A percentile compares a stretch with the other conserved stretches of the same genome.
These are phyloP conservation scores for human (Homo sapiens) DNA, from an alignment of 2,113 vertebrate species.

Conservation along the genomic window DNA sequence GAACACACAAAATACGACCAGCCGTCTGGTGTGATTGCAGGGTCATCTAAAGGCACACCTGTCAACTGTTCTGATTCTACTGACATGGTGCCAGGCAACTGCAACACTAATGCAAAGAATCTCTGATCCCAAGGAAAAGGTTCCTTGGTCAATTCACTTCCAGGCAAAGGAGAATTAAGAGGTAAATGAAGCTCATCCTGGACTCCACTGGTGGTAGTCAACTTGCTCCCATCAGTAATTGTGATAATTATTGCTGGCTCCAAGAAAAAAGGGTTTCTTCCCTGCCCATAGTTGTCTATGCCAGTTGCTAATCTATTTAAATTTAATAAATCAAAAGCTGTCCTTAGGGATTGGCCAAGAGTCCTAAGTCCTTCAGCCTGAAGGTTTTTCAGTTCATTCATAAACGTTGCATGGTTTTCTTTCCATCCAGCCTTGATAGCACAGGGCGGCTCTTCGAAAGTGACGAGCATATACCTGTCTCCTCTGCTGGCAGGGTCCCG, in stretches of 20 bases:
- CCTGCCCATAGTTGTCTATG: slow-evolving; percentile 99
- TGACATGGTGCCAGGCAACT: slow-evolving; percentile 89
- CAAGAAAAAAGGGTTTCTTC: slow-evolving; percentile 95
- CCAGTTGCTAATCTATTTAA: slow-evolving; percentile 99
- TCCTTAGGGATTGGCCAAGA: slow-evolving; percentile 96
- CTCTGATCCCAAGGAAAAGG: slow-evolving; percentile 97
- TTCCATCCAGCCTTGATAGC: slow-evolving; percentile 97
- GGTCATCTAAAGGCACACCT: slow-evolving; percentile 92
- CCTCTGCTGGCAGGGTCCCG: slow-evolving; percentile 93
- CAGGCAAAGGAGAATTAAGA: slow-evolving; percentile 94
- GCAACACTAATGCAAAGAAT: slow-evolving; percentile 92
- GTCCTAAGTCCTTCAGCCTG: slow-evolving; percentile 95
- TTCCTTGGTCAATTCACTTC: slow-evolving; percentile 96
- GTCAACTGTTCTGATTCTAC: slow-evolving; percentile 90
- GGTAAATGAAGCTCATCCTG: slow-evolving; percentile 97
- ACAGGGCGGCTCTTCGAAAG: slow-evolving; percentile 92
- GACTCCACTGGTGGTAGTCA: slow-evolving; percentile 91
- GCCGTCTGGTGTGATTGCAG: slow-evolving; percentile 95
- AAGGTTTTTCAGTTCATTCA: slow-evolving; percentile 97
- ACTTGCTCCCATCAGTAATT: slow-evolving; percentile 95
- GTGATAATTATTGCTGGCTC: slow-evolving; percentile 95
- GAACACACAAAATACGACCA: slow-evolving; percentile 97
- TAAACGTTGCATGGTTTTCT: slow-evolving; percentile 97
- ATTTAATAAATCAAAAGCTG: slow-evolving; percentile 98
- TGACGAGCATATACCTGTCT: slow-evolving; percentile 96